Evolutionary conservation across 2,888 invertebrate genomes (phyloP).

Genomic region (Drosophila sordidula): DNA sequence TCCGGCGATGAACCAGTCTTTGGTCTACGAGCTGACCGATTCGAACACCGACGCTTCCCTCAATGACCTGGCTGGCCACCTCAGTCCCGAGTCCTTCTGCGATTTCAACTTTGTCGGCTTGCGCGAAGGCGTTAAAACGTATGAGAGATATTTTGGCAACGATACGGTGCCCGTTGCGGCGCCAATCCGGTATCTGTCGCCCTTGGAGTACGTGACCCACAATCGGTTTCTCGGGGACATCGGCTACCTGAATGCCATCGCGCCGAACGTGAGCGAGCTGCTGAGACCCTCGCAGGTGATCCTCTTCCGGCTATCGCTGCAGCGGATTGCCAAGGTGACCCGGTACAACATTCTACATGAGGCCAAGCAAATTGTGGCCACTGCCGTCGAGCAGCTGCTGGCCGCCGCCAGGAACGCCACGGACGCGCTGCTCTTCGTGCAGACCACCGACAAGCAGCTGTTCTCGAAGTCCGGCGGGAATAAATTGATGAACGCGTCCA

Average conservation of each 20-base stretch:
- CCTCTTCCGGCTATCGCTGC: constrained; percentile 66
- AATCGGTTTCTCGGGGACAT: constrained; percentile 75
- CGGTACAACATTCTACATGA: constrained; percentile 72
- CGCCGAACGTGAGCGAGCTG: constrained; percentile 49
- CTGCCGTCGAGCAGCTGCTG: constrained; percentile 86
- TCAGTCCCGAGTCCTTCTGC: constrained; percentile 87
- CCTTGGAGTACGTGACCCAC: constrained; percentile 69
- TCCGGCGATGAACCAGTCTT: constrained; percentile 27
- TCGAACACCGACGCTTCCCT: constrained; percentile 75
- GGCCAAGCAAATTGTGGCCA: constrained; percentile 63
- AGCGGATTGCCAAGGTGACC: constrained; percentile 59
- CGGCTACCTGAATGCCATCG: constrained; percentile 55
- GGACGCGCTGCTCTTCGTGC: constrained; percentile 85
- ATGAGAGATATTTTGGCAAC: constrained; percentile 55
- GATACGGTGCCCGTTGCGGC: constrained; percentile 36
- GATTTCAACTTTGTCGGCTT: constrained; percentile 87
- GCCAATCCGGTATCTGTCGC: constrained; percentile 63
- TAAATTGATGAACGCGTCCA: constrained; percentile 40
- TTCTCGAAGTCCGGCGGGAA: neutral
- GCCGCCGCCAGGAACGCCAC: constrained; percentile 86
- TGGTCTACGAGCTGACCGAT: constrained; percentile 60
- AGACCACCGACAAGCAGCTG: constrained; percentile 84
- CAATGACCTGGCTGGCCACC: constrained; percentile 85
- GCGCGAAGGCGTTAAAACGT: constrained; percentile 83
- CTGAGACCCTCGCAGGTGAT: constrained; percentile 58